A percentile compares a stretch with the other conserved stretches of the same genome.
Conservation (phyloP, 2,113 vertebrate genomes). For the Petrocephalus zakoni region DNA sequence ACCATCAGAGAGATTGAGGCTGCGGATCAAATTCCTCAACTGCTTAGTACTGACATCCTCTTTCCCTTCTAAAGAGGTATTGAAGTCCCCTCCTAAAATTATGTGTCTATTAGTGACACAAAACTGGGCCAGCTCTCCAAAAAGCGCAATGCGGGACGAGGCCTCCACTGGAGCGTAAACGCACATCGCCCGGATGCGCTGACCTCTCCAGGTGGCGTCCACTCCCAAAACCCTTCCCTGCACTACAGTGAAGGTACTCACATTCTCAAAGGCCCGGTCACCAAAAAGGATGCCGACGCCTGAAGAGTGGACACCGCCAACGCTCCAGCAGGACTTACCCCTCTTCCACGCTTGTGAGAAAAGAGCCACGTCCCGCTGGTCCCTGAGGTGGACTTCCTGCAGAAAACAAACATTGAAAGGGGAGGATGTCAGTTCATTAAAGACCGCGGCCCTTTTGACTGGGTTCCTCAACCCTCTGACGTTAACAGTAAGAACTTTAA, state of each 20-base stretch:
- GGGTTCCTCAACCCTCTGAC: not conserved
- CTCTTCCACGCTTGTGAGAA: not conserved
- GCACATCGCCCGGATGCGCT: not conserved
- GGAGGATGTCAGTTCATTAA: not conserved
- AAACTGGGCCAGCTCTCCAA: not conserved
- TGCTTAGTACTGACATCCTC: not conserved
- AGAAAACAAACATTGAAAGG: not conserved
- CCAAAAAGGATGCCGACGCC: constrained; percentile 11
- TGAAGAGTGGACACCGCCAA: not conserved
- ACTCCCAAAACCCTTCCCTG: constrained; percentile 7
- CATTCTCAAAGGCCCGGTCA: not conserved
- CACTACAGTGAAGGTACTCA: not conserved
- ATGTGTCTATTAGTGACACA: not conserved
- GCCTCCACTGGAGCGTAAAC: constrained; percentile 9
- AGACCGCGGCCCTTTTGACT: not conserved
- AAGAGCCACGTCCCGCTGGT: not conserved
- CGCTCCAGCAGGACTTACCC: constrained; percentile 4
- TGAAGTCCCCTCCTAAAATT: constrained; percentile 7
- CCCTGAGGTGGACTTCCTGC: no score
- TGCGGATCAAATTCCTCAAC: not conserved
- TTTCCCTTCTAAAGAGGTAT: not conserved
- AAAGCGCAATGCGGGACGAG: not conserved
- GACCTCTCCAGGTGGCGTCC: not conserved
- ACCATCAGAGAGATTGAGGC: no score
- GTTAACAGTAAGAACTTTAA: no score